Percentiles rank a stretch among this genome's conserved stretches.
Evolutionary conservation across 2,797 vertebrate genomes (phyloP).

Genomic region (Linurgus olivaceus): DNA sequence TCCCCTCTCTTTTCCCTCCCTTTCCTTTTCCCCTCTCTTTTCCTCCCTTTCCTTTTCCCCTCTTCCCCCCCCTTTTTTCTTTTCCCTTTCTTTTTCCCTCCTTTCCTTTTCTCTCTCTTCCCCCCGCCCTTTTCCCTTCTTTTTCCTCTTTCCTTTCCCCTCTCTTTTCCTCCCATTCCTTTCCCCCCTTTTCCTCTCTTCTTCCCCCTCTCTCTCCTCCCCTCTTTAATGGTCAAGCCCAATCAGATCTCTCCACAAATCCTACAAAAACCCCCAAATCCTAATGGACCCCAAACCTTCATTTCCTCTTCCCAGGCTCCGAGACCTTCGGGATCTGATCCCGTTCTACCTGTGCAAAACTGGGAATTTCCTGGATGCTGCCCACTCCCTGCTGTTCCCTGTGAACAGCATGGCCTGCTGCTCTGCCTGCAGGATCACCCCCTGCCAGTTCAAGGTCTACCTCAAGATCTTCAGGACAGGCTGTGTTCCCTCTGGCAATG

Average conservation of each 20-base stretch:
- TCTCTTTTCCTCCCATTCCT: too few species aligned
- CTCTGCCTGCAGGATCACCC: neutral
- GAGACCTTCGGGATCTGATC: slow-evolving; percentile 31
- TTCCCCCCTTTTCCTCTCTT: too few species aligned
- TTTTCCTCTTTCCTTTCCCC: too few species aligned
- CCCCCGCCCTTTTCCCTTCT: too few species aligned
- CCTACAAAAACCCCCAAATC: neutral
- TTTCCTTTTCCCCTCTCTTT: too few species aligned
- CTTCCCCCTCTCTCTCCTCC: neutral
- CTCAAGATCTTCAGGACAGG: slow-evolving; percentile 64
- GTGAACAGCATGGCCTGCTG: slow-evolving; percentile 2
- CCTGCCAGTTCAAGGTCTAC: slow-evolving; percentile 35
- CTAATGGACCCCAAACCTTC: neutral
- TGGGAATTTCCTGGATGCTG: slow-evolving; percentile 28
- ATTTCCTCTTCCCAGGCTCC: neutral
- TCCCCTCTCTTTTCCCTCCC: too few species aligned
- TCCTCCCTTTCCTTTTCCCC: too few species aligned
- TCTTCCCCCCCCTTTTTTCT: too few species aligned
- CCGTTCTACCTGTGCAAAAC: slow-evolving; percentile 65
- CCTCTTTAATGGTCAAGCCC: neutral
- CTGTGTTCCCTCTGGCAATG: slow-evolving; percentile 17
- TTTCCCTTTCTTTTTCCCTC: too few species aligned
- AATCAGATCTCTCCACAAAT: accelerated
- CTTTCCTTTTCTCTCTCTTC: too few species aligned
- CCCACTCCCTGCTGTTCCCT: neutral